phyloP scores from a whole-genome alignment of 2,797 vertebrate genomes.

The Lateolabrax maculatus region DNA sequence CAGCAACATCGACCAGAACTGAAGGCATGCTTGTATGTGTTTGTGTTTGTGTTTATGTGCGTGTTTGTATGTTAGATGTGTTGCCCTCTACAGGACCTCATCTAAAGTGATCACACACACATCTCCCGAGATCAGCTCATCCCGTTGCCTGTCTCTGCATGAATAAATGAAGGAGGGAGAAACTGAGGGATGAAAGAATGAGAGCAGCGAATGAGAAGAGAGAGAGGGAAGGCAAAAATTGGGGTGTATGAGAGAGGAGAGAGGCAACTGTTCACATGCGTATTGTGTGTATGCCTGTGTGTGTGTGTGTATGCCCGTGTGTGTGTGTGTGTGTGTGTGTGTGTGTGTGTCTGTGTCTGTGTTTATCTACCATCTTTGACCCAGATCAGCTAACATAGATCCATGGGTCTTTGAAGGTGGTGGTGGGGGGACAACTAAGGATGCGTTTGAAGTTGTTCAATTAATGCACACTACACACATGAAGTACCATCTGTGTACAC shows the following conservation, averaged over 20 bases:
- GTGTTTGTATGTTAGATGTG: constrained; percentile 39
- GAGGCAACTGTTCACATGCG: constrained; percentile 33
- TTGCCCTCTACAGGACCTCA: constrained; percentile 60
- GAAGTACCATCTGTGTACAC: constrained; percentile 77
- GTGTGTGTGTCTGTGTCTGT: constrained; percentile 13
- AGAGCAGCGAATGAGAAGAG: constrained; percentile 37
- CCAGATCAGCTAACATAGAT: constrained; percentile 76
- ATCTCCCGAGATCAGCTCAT: constrained; percentile 46
- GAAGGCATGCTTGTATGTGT: constrained; percentile 39
- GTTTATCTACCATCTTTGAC: constrained; percentile 69
- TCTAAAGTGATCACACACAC: constrained; percentile 51
- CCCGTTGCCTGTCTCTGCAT: constrained; percentile 53
- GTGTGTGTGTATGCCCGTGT: constrained; percentile 29
- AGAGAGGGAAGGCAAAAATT: constrained; percentile 24
- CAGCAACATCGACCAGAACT: constrained; percentile 35
- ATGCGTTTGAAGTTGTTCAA: constrained; percentile 79
- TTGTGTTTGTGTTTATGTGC: constrained; percentile 14
- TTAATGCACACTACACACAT: constrained; percentile 80
- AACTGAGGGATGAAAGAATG: constrained; percentile 62
- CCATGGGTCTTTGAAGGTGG: constrained; percentile 73
- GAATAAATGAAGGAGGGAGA: constrained; percentile 62
- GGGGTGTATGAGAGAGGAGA: constrained; percentile 33
- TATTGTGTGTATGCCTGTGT: constrained; percentile 1
- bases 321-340: constrained; percentile 22
- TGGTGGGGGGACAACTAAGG: constrained; percentile 54